Percentiles rank a stretch among this genome's conserved stretches.
These are phyloP conservation scores for Sthenelais limicola DNA, from an alignment of 2,888 invertebrate genomes.

Conservation along the genomic window DNA sequence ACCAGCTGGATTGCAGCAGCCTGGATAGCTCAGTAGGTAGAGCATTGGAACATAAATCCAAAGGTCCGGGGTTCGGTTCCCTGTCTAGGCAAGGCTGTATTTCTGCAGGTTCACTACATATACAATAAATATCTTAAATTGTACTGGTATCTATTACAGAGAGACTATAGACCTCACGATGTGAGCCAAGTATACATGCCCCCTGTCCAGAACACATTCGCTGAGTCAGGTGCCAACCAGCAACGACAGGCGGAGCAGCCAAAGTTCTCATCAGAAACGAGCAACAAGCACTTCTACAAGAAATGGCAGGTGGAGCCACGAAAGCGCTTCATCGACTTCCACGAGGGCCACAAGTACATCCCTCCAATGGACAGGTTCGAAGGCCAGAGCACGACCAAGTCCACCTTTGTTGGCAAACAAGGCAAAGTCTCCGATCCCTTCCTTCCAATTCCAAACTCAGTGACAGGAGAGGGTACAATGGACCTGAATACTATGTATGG, in stretches of 20 bases:
- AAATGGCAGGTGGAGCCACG: constrained; percentile 59
- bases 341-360: constrained; percentile 62
- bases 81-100: too few relatives aligned
- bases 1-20: too few relatives aligned
- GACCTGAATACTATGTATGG: constrained; percentile 31
- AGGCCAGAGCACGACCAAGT: constrained; percentile 52
- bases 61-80: too few relatives aligned
- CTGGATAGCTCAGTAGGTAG: too few relatives aligned
- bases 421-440: constrained; percentile 55
- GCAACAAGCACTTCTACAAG: constrained; percentile 54
- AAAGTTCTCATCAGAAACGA: constrained; percentile 48
- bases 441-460: constrained; percentile 57
- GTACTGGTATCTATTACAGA: constrained; percentile 53
- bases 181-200: constrained; percentile 52
- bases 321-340: constrained; percentile 64
- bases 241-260: constrained; percentile 44
- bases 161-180: constrained; percentile 65
- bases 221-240: too few relatives aligned
- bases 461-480: constrained; percentile 3
- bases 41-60: too few relatives aligned
- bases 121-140: too few relatives aligned
- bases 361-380: constrained; percentile 61
- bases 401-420: constrained; percentile 59
- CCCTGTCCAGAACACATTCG: constrained; percentile 42
- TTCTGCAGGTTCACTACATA: too few relatives aligned